Conservation (phyloP, 2,888 invertebrate species). For the Dorcus hopei region DNA sequence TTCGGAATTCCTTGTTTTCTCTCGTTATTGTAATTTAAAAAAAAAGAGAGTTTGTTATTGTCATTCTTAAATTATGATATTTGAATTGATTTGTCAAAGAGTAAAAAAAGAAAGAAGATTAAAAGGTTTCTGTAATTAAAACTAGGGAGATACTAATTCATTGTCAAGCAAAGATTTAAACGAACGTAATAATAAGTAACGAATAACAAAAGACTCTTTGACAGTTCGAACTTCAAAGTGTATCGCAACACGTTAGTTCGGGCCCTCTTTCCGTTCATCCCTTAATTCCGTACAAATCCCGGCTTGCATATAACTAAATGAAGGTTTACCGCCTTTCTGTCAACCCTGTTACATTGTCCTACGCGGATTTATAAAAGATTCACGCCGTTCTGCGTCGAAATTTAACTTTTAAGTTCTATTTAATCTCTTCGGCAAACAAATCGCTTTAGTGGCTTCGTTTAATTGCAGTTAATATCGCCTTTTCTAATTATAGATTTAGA, state of each 20-base stretch:
- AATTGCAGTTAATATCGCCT: no score
- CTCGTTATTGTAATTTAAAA: no score
- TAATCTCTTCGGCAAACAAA: not conserved
- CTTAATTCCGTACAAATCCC: constrained; percentile 48
- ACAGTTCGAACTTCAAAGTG: constrained; percentile 49
- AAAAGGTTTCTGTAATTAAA: constrained; percentile 50
- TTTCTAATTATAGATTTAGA: no score
- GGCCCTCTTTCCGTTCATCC: constrained; percentile 44
- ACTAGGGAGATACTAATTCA: constrained; percentile 48
- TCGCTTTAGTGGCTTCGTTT: not conserved
- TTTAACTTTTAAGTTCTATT: constrained; percentile 6
- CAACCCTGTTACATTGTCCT: constrained; percentile 43
- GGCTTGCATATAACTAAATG: constrained; percentile 45
- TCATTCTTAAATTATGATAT: no score
- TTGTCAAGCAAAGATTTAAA: constrained; percentile 46
- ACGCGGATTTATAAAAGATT: constrained; percentile 35
- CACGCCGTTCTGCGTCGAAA: constrained; percentile 24
- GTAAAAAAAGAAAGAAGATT: constrained; percentile 14
- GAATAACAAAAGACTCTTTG: constrained; percentile 50
- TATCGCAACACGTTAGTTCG: constrained; percentile 43
- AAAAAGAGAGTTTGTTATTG: no score
- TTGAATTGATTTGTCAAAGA: no score
- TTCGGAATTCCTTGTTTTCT: no score
- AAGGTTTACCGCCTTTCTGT: constrained; percentile 45
- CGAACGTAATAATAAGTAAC: constrained; percentile 51